Evolutionary conservation across 2,888 invertebrate genomes (phyloP).

Genomic region (Lordiphosa fenestrarum): DNA sequence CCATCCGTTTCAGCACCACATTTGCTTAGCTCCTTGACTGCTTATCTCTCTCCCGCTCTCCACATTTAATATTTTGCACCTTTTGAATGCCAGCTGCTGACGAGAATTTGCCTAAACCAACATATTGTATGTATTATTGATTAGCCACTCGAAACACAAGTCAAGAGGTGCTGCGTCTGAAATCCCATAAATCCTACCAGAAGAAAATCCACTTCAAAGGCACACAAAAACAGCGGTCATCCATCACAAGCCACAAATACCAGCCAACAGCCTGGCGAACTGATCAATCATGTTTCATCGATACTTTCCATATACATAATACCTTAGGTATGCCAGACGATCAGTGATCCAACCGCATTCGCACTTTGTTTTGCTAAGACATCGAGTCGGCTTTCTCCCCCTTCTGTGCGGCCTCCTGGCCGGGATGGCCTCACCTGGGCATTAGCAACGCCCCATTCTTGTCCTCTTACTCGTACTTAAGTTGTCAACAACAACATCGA

Average conservation of each 20-base stretch:
- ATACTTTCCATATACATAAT: neutral
- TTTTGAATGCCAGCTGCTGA: too few species aligned
- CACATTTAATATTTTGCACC: too few species aligned
- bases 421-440: constrained; percentile 8
- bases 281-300: constrained; percentile 5
- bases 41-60: too few species aligned
- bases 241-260: constrained; percentile 2
- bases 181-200: constrained; percentile 2
- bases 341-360: too few species aligned
- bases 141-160: too few species aligned
- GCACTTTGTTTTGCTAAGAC: too few species aligned
- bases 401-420: too few species aligned
- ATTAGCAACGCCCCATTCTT: neutral
- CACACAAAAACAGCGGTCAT: constrained; percentile 1
- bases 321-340: neutral
- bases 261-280: neutral
- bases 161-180: neutral
- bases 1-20: too few species aligned
- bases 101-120: too few species aligned
- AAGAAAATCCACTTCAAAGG: constrained; percentile 11
- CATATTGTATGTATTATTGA: too few species aligned
- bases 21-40: too few species aligned
- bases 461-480: constrained; percentile 23
- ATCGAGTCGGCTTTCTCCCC: too few species aligned
- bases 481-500: constrained; percentile 34